Conservation (phyloP, 2,888 invertebrate genomes). For the Agrenia bidenticulata region DNA sequence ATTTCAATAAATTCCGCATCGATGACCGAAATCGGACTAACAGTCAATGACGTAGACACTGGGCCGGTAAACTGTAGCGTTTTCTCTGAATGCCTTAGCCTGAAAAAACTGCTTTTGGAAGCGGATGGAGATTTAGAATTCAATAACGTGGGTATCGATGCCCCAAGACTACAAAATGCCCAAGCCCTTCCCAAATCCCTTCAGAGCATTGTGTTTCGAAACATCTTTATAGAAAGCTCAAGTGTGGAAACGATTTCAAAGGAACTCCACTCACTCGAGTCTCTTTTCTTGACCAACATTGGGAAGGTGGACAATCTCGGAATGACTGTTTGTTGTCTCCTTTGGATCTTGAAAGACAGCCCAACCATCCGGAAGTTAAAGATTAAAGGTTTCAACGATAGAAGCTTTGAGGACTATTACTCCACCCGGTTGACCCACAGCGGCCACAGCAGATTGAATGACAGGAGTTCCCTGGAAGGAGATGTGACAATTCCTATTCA, state of each 20-base stretch:
- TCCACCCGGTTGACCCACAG: background rate
- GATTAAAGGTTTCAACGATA: background rate
- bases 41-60: background rate
- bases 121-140: conserved; percentile 4
- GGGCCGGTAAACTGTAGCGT: background rate
- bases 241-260: background rate
- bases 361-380: background rate
- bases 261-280: background rate
- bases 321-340: background rate
- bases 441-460: too few species aligned
- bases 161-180: background rate
- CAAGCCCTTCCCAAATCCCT: background rate
- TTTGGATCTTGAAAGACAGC: background rate
- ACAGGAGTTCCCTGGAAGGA: too few species aligned
- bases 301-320: conserved; percentile 1
- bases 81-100: background rate
- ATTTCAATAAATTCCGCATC: background rate
- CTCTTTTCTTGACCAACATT: background rate
- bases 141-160: background rate
- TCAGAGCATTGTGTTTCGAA: background rate
- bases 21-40: background rate
- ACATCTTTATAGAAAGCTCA: background rate
- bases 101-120: background rate
- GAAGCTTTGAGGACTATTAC: background rate
- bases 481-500: too few species aligned